phyloP scores from a whole-genome alignment of 2,797 vertebrate genomes.

The Lagodon rhomboides region DNA sequence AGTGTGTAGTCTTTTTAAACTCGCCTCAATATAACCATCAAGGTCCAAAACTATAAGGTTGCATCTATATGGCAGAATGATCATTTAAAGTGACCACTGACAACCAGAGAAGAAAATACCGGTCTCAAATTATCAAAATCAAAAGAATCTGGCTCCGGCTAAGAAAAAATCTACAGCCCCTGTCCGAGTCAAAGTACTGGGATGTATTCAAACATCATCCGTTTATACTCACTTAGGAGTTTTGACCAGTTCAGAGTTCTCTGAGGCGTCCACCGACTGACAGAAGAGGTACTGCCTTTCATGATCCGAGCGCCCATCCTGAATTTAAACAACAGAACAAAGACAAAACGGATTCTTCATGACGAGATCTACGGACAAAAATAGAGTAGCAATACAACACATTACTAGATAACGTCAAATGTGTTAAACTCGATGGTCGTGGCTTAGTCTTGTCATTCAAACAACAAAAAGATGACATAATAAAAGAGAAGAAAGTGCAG shows the following conservation, averaged over 20 bases:
- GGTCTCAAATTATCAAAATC: not conserved
- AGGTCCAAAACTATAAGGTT: not conserved
- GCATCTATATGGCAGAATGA: not conserved
- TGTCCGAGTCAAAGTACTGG: not conserved
- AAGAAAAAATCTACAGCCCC: not conserved
- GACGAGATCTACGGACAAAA: not conserved
- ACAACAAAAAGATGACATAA: not conserved
- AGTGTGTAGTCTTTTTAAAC: too few species aligned
- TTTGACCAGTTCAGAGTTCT: constrained; percentile 95
- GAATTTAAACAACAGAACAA: constrained; percentile 16
- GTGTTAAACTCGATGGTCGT: too few species aligned
- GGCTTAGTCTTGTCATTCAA: not conserved
- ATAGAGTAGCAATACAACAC: not conserved
- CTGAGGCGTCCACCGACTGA: constrained; percentile 88
- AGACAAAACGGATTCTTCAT: not conserved
- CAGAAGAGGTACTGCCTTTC: constrained; percentile 97
- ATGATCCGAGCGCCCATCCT: constrained; percentile 96
- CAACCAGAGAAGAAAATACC: not conserved
- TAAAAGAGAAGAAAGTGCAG: not conserved
- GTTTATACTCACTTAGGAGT: constrained; percentile 89
- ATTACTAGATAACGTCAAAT: not conserved
- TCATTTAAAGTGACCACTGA: not conserved
- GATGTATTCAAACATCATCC: not conserved
- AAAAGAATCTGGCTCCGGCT: not conserved
- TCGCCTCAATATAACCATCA: not conserved